phyloP scores from a whole-genome alignment of 2,888 invertebrate species.

The Imbricaverruca yamaguchii region DNA sequence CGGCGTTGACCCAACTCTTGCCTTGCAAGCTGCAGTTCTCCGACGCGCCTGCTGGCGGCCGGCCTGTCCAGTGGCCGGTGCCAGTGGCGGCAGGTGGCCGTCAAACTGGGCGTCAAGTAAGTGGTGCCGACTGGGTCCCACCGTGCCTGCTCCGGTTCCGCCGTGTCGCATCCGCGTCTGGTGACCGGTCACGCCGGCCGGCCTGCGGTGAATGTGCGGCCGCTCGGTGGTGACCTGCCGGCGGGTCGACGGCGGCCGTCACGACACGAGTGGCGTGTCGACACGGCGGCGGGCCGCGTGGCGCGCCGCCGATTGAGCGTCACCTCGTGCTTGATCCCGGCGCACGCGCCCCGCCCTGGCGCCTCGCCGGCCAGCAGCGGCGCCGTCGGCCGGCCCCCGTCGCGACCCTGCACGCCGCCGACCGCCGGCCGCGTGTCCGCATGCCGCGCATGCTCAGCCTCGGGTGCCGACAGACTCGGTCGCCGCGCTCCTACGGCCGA shows the following conservation, averaged over 20 bases:
- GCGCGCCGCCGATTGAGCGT: background rate
- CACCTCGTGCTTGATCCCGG: background rate
- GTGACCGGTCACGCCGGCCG: too few relatives aligned
- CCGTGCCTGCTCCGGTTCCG: too few relatives aligned
- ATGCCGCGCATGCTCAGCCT: too few relatives aligned
- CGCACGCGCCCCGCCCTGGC: background rate
- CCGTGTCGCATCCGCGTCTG: too few relatives aligned
- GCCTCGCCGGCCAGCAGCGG: too few relatives aligned
- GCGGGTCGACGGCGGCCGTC: too few relatives aligned
- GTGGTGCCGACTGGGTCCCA: constrained; percentile 44
- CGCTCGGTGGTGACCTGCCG: background rate
- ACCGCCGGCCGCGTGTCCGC: too few relatives aligned
- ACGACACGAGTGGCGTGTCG: too few relatives aligned
- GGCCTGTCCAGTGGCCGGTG: constrained; percentile 28
- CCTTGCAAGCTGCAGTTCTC: constrained; percentile 27
- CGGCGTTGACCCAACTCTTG: background rate
- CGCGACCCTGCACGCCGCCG: too few relatives aligned
- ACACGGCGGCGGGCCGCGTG: background rate
- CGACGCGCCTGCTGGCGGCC: constrained; percentile 31
- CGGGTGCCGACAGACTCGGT: too few relatives aligned
- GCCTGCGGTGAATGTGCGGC: background rate
- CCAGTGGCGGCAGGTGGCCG: constrained; percentile 88
- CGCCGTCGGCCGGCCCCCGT: too few relatives aligned
- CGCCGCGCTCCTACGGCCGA: too few relatives aligned
- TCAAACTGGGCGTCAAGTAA: constrained; percentile 92